phyloP scores from a whole-genome alignment of 1,140 invertebrate genomes.

The Sitobion miscanthi region DNA sequence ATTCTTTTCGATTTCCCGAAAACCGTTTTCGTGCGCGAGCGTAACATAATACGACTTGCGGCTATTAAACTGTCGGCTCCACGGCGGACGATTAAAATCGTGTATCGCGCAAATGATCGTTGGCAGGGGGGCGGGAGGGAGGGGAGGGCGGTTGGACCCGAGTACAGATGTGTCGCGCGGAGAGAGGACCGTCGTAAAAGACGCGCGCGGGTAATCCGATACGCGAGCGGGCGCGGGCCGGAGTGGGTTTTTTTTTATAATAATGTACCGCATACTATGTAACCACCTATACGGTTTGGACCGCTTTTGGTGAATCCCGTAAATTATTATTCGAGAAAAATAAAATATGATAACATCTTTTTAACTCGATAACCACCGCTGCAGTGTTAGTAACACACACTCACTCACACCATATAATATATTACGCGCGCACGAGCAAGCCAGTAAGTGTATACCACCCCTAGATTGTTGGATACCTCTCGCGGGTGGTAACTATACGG shows the following conservation, averaged over 20 bases:
- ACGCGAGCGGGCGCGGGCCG: neutral
- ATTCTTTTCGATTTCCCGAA: constrained; percentile 14
- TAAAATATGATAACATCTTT: constrained; percentile 27
- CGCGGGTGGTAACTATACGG: neutral
- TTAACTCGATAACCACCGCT: neutral
- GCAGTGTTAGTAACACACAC: neutral
- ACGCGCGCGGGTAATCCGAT: constrained; percentile 26
- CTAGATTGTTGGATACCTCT: neutral
- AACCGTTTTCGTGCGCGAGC: neutral
- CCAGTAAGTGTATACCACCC: neutral
- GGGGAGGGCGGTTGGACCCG: neutral
- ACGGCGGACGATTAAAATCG: constrained; percentile 25
- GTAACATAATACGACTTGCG: neutral
- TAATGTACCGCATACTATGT: neutral
- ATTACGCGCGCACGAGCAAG: neutral
- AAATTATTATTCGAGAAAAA: constrained; percentile 19
- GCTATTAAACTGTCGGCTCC: neutral
- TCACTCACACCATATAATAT: neutral
- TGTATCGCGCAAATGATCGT: constrained; percentile 31
- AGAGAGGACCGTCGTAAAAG: neutral
- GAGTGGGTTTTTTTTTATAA: neutral
- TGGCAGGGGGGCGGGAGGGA: neutral
- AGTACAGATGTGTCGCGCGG: neutral
- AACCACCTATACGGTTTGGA: neutral
- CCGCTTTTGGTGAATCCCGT: constrained; percentile 23